Evolutionary conservation across 2,888 invertebrate species (phyloP), one percentile per base, ranked within the genome.

Genomic region (Macrosiphum euphorbiae): DNA sequence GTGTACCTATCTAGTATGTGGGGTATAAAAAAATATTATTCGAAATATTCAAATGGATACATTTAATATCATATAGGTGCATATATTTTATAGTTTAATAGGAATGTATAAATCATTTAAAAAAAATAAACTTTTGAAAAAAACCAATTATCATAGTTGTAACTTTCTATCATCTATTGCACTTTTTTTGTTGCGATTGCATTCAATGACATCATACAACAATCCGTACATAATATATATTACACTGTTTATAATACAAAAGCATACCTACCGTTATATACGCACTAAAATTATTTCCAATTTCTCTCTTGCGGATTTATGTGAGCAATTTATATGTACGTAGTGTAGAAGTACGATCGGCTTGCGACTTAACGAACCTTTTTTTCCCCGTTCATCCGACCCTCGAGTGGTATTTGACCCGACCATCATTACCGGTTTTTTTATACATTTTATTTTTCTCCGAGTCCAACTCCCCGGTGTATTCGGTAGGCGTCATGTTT

Each of bases 331-430:
- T 50, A 50, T 50, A 50, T 44, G n/a, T 35, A 91, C 50, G 50
- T 85, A 24, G 35, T 61, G 24, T 24, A 35, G 55, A 5, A 28
- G 84, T 61, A 67, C 11, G 91, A 92, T 92, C 92, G 47, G 86
- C 87, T 92, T 88, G 88, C 92, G 47, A 86, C 44, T 94, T 94
- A 94, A 94, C 93, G 93, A 94, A 94, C 93, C 58, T 44, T 67
- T 94, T 90, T 89, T 90, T 50, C 55, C 47, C 44, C 52, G n/a
- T 58, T 55, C 91, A 85, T 26, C 16, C 89, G 35, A 89, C 84
- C 86, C 92, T 86, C 24, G 41, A 86, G 93, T 90, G 93, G 93
- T 85, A 94, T 94, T 85, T 61, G 93, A 94, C 90, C 84, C 93
- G 93, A 86, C 84, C 93, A 85, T 90, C 93, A 90, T 94, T 94